These are phyloP conservation scores for Xenotilapia caudafasciata DNA, from an alignment of 2,113 vertebrate genomes.

Conservation along the genomic window DNA sequence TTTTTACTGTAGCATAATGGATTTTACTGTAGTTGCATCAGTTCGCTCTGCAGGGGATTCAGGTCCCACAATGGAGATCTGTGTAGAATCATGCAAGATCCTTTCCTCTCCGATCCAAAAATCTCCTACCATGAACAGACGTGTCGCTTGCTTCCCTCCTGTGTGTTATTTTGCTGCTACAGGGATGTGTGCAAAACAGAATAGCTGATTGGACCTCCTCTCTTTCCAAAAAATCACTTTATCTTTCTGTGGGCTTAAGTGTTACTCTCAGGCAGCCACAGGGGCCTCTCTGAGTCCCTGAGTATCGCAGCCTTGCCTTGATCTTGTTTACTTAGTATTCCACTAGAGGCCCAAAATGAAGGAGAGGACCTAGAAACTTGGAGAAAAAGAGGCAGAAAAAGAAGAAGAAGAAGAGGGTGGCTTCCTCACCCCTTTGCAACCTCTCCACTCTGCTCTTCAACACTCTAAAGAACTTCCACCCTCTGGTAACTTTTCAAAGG, in stretches of 20 bases:
- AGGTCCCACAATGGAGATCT: not conserved
- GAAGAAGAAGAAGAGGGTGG: not conserved
- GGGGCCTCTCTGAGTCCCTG: conserved; percentile 8
- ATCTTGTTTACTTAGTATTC: conserved; percentile 60
- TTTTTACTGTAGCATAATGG: not conserved
- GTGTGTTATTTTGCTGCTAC: not conserved
- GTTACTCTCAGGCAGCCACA: conserved; percentile 9
- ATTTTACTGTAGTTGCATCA: not conserved
- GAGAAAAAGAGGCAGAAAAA: not conserved
- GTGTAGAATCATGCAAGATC: not conserved
- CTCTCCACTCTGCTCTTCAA: conserved; percentile 12
- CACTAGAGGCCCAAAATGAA: not conserved
- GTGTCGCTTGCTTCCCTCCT: not conserved
- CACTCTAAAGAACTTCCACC: conserved; percentile 36
- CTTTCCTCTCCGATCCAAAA: not conserved
- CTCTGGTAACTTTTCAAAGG: conserved; percentile 64
- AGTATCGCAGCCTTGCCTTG: conserved; percentile 18
- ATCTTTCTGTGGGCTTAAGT: conserved; percentile 26
- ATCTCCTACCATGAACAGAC: not conserved
- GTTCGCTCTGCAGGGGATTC: not conserved
- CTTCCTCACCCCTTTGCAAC: not conserved
- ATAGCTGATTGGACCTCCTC: not conserved
- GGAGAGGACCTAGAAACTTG: not conserved
- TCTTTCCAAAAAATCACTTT: not conserved
- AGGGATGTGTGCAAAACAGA: not conserved